Base-by-base conservation (phyloP, 2,113 vertebrate species). In the Corythornis cristatus region DNA sequence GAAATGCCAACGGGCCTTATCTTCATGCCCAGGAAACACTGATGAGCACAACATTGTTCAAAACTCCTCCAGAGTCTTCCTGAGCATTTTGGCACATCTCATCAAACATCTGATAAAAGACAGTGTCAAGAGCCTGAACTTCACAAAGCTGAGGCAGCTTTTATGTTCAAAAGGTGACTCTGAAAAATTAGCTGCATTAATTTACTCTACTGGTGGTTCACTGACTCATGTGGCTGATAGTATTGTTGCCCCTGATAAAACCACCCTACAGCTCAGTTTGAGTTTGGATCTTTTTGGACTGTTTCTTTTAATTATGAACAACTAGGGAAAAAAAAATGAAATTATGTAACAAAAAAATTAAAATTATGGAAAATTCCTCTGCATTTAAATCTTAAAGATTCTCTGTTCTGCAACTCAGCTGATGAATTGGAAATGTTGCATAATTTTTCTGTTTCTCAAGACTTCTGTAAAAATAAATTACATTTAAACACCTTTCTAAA, bases 1-100 rank as follows among this genome's bases (percentile, higher is more conserved):
- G 90, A 78, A 95, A 75, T 93, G 62, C 74, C 93, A 92, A 65
- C 64, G n/a, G 64, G 12, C 61, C 84, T 96, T 82, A 92, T 91
- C 94, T 95, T 94, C 57, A 61, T 0, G 3, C 20, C 56, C 64
- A 91, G 61, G 43, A 71, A 84, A 84, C 11, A 37, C 28, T 18
- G 62, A 91, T 45, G 88, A 82, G 33, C 28, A 57, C 45, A 53
- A 67, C 46, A 61, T 62, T 91, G n/a, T 90, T 93, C 33, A 70
- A 53, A 94, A 90, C 43, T 15, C 66, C 50, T 88, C n/a, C 62
- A 43, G 67, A 72, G 79, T 90, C 93, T 75, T 93, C 92, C 68
- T 93, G 61, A 21, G 3, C 12, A 28, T 65, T 83, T 89, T 19
- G 7, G 60, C 23, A 76, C 29, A 72, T 26, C 31, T 92, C 46